Conservation (phyloP, 2,797 vertebrate genomes). For the Lagocephalus sceleratus region DNA sequence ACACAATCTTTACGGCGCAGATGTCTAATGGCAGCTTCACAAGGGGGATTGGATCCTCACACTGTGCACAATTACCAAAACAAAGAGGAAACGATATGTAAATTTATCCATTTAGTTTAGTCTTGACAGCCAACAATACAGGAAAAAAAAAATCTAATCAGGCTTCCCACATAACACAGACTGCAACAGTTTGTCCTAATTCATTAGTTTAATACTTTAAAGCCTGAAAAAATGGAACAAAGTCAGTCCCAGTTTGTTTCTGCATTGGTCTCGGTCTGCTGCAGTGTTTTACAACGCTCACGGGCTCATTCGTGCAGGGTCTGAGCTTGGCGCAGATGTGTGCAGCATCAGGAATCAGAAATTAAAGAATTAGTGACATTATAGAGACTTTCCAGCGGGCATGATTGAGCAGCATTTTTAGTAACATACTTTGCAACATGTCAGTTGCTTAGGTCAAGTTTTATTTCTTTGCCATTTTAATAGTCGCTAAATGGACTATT, state of each 20-base stretch:
- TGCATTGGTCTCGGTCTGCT: too few relatives aligned
- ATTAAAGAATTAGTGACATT: constrained; percentile 16
- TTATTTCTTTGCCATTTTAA: too few relatives aligned
- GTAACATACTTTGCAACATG: not conserved
- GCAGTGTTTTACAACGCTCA: not conserved
- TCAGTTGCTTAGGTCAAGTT: too few relatives aligned
- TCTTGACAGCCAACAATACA: constrained; percentile 13
- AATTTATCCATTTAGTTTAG: constrained; percentile 29
- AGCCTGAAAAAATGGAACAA: not conserved
- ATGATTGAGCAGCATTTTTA: constrained; percentile 13
- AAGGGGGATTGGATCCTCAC: constrained; percentile 7
- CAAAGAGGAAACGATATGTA: constrained; percentile 17
- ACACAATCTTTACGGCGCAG: constrained; percentile 20
- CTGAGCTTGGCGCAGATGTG: constrained; percentile 5
- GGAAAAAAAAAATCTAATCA: constrained; percentile 3
- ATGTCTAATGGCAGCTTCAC: constrained; percentile 15
- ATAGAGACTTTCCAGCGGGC: constrained; percentile 22
- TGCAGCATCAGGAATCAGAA: constrained; percentile 4
- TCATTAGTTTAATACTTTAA: constrained; percentile 6
- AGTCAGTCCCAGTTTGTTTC: too few relatives aligned
- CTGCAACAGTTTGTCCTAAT: constrained; percentile 20
- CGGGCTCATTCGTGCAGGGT: not conserved
- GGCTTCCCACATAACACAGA: constrained; percentile 6
- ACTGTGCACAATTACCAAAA: constrained; percentile 19
- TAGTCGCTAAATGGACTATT: too few relatives aligned